Evolutionary conservation across 37 sponge, comb jelly and placozoan species (phyloP).

Genomic region (Oopsacas minuta): DNA sequence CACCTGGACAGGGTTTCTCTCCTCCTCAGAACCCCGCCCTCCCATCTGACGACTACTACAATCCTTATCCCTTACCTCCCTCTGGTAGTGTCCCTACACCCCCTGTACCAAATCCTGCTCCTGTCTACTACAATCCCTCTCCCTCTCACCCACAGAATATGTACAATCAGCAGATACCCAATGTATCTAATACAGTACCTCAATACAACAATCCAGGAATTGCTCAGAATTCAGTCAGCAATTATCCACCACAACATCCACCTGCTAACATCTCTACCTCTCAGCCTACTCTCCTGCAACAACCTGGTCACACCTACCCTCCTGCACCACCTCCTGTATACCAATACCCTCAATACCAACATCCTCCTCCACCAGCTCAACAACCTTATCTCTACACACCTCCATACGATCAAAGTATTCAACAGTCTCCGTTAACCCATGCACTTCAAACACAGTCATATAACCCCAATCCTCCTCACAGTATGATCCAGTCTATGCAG

Average conservation of each 20-base stretch:
- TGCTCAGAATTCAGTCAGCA: not conserved
- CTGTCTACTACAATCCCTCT: not conserved
- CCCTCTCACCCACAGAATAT: not conserved
- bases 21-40: not conserved
- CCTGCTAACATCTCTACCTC: not conserved
- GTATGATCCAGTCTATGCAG: not conserved
- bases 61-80: not conserved
- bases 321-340: not conserved
- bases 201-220: not conserved
- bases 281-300: not conserved
- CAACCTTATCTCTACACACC: not conserved
- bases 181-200: not conserved
- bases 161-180: not conserved
- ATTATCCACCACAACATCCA: not conserved
- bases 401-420: not conserved
- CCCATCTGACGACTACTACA: not conserved
- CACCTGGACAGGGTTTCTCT: not conserved
- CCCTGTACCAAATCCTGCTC: not conserved
- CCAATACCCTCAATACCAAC: constrained; percentile 4
- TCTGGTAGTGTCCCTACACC: not conserved
- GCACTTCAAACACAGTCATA: not conserved
- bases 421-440: not conserved
- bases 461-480: not conserved
- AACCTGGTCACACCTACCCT: not conserved
- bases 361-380: not conserved